Evolutionary conservation across 2,888 invertebrate species (phyloP).

Genomic region (Catocala fraxini): DNA sequence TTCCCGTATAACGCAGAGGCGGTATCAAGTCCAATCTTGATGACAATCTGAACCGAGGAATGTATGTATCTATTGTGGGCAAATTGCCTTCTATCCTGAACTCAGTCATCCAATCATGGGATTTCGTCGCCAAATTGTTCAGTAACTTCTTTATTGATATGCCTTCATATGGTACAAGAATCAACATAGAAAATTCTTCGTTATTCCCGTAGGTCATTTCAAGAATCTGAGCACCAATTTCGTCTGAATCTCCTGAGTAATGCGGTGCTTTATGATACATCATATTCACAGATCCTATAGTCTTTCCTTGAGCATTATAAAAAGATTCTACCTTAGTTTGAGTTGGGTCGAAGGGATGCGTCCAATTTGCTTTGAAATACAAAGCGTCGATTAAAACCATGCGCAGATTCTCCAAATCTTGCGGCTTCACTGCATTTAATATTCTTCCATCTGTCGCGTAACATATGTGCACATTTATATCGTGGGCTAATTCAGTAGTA

Average conservation of each 20-base stretch:
- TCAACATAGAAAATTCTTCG: slow-evolving; percentile 89
- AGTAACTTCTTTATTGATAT: slow-evolving; percentile 82
- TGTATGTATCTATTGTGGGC: slow-evolving; percentile 86
- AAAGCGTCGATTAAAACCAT: slow-evolving; percentile 90
- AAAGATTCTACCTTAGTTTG: slow-evolving; percentile 87
- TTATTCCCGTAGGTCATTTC: slow-evolving; percentile 90
- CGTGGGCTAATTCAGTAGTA: slow-evolving; percentile 77
- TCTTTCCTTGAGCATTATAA: slow-evolving; percentile 86
- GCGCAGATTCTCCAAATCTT: slow-evolving; percentile 71
- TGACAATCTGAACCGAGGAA: slow-evolving; percentile 88
- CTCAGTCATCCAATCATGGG: slow-evolving; percentile 83
- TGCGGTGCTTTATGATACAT: slow-evolving; percentile 90
- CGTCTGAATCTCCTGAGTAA: slow-evolving; percentile 81
- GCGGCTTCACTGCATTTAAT: slow-evolving; percentile 87
- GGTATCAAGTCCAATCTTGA: slow-evolving; percentile 81
- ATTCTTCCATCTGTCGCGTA: slow-evolving; percentile 91
- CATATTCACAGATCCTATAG: slow-evolving; percentile 90
- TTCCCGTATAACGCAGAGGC: slow-evolving; percentile 87
- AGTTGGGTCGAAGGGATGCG: slow-evolving; percentile 88
- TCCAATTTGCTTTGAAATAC: slow-evolving; percentile 92
- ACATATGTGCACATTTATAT: slow-evolving; percentile 91
- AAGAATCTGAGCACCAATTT: slow-evolving; percentile 88
- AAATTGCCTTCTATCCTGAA: slow-evolving; percentile 75
- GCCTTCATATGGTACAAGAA: slow-evolving; percentile 89
- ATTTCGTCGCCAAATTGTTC: slow-evolving; percentile 78